These are phyloP conservation scores for Diaprepes abbreviatus DNA, from an alignment of 2,888 invertebrate species.

Conservation along the genomic window DNA sequence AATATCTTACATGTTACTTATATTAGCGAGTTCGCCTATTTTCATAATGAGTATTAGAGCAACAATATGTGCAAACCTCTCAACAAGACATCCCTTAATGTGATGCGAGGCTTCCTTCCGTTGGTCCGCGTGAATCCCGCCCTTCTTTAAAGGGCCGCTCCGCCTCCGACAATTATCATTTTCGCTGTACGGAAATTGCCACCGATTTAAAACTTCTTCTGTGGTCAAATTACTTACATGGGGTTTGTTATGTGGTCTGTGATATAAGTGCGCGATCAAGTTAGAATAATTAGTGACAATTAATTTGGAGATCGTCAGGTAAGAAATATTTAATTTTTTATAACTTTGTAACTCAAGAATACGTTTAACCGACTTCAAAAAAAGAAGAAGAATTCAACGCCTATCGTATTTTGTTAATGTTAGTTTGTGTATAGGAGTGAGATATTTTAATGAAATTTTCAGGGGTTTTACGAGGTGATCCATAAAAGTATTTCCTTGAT, in stretches of 20 bases:
- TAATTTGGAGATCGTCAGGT: background rate
- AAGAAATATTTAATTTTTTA: background rate
- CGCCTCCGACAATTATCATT: constrained; percentile 33
- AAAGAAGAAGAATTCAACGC: too few relatives aligned
- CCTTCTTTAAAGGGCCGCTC: constrained; percentile 25
- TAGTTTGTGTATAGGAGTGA: too few relatives aligned
- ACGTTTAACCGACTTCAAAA: too few relatives aligned
- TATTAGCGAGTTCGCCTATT: too few relatives aligned
- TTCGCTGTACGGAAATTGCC: constrained; percentile 13
- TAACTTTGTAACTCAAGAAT: too few relatives aligned
- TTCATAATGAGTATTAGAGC: background rate
- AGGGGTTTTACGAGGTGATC: too few relatives aligned
- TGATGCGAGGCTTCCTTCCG: constrained; percentile 29
- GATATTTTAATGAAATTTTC: too few relatives aligned
- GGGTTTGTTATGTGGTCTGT: background rate
- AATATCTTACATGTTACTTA: too few relatives aligned
- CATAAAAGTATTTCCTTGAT: too few relatives aligned
- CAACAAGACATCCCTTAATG: constrained; percentile 7
- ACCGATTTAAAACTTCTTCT: constrained; percentile 26
- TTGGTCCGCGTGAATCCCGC: constrained; percentile 42
- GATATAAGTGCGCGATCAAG: too few relatives aligned
- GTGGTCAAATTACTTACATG: constrained; percentile 21
- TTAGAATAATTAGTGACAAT: background rate
- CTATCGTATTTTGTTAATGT: too few relatives aligned
- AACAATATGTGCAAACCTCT: background rate